Evolutionary conservation across 2,888 invertebrate species (phyloP), one percentile per base, ranked within the genome.

Genomic region (Dilophus febrilis): DNA sequence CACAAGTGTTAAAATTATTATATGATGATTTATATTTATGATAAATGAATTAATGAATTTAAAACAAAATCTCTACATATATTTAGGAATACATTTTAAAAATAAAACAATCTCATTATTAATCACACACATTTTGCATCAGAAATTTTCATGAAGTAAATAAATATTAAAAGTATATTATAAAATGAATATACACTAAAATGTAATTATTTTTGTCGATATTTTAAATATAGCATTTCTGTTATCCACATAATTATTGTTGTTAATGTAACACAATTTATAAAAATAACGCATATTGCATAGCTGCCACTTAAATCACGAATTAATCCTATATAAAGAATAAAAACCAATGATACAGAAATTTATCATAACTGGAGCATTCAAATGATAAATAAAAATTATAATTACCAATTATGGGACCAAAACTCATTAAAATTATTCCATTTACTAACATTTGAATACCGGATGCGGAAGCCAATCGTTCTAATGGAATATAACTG

Each of bases 381-480:
- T n/a, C 2, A 12, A 29, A 6, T 29, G 13, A 4, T 29, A 29
- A 7, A 11, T 18, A 29, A 11, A 8, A 14, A 22, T 28, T 12
- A 13, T 27, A 14, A 28, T 58, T 61, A 77, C 78, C 78, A 51
- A 78, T 58, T 38, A 74, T 44, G 35, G 77, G 71, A 51, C 78
- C 77, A 44, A 73, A 66, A 3, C 62, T 58, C 38, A 74, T 58
- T 34, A 76, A 66, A 35, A 73, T 64, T 29, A 74, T 53, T 14
- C 79, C 78, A 53, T 78, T 78, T 42, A 69, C 65, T 44, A 78
- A 67, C 70, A 75, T 77, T 53, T 79, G 79, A 32, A 80, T 71
- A 3, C 77, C 77, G 6, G 73, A 70, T 3, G 80, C 80, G 35
- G 73, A 71, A 2, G 78, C 69, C 17, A 79, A 57, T 48, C 72